phyloP scores from a whole-genome alignment of 2,113 vertebrate genomes.

The Zapus hudsonius region DNA sequence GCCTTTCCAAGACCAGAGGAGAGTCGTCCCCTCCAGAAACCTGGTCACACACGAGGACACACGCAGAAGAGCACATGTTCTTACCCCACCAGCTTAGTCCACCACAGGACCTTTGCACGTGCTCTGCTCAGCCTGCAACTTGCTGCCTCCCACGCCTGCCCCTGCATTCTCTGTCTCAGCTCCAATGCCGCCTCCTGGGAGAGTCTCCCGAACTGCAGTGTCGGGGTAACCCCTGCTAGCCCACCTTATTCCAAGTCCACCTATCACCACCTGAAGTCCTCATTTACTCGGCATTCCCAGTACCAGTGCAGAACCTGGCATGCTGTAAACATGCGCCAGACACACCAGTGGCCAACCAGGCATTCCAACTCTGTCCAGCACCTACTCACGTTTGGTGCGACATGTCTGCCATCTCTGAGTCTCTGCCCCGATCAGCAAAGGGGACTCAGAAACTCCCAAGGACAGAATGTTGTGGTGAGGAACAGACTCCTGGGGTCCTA shows the following conservation, averaged over 20 bases:
- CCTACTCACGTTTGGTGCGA: not conserved
- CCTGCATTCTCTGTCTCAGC: not conserved
- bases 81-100: not conserved
- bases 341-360: rapidly evolving
- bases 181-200: not conserved
- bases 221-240: not conserved
- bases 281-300: not conserved
- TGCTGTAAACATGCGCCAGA: too few species aligned
- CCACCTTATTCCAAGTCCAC: not conserved
- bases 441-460: not conserved
- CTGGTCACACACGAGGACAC: constrained; percentile 40
- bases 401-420: not conserved
- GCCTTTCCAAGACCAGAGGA: not conserved
- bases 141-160: rapidly evolving
- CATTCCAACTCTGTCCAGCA: not conserved
- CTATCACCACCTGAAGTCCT: not conserved
- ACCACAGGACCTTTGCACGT: not conserved
- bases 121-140: not conserved
- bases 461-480: not conserved
- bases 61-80: not conserved
- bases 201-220: not conserved
- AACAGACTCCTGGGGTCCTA: not conserved
- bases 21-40: constrained; percentile 46
- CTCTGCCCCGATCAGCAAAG: not conserved
- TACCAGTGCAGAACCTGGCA: not conserved